These are phyloP conservation scores for Notamacropus eugenii DNA, from an alignment of 2,797 vertebrate genomes.

Conservation along the genomic window DNA sequence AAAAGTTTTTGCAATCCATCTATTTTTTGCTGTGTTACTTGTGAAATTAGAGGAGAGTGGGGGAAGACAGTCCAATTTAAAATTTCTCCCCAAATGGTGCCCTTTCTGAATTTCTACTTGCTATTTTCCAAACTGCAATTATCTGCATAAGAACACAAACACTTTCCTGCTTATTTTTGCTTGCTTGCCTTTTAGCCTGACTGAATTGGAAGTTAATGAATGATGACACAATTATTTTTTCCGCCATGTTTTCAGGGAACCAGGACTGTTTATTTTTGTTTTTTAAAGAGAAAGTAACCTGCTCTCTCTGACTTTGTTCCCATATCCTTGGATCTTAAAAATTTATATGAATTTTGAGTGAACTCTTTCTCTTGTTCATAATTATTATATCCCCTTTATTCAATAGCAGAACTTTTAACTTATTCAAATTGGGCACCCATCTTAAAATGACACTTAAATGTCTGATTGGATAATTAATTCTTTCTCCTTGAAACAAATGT, in stretches of 20 bases:
- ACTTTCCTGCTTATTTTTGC: slow-evolving; percentile 45
- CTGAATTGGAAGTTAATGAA: slow-evolving; percentile 76
- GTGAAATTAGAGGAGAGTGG: slow-evolving; percentile 1
- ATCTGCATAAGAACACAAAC: slow-evolving; percentile 51
- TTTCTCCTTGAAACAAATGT: slow-evolving; percentile 51
- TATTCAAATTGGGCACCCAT: neutral
- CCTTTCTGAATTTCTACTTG: neutral
- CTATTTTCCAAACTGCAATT: slow-evolving; percentile 52
- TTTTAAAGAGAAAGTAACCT: slow-evolving; percentile 52
- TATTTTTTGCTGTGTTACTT: slow-evolving; percentile 21
- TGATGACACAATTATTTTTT: slow-evolving; percentile 70
- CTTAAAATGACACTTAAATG: slow-evolving; percentile 23
- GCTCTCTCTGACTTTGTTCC: slow-evolving; percentile 60
- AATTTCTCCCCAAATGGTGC: slow-evolving; percentile 9
- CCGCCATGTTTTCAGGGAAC: slow-evolving; percentile 66
- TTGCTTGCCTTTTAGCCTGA: slow-evolving; percentile 41
- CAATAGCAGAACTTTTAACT: slow-evolving; percentile 25
- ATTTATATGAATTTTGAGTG: slow-evolving; percentile 10
- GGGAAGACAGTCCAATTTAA: neutral
- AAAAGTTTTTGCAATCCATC: slow-evolving; percentile 26
- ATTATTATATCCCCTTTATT: slow-evolving; percentile 32
- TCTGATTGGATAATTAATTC: slow-evolving; percentile 19
- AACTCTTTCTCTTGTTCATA: neutral
- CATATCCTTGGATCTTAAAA: slow-evolving; percentile 45
- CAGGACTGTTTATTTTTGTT: slow-evolving; percentile 58